Percentiles rank a stretch among this genome's conserved stretches.
Evolutionary conservation across 2,797 vertebrate species (phyloP).

Genomic region (Danionella dracula): DNA sequence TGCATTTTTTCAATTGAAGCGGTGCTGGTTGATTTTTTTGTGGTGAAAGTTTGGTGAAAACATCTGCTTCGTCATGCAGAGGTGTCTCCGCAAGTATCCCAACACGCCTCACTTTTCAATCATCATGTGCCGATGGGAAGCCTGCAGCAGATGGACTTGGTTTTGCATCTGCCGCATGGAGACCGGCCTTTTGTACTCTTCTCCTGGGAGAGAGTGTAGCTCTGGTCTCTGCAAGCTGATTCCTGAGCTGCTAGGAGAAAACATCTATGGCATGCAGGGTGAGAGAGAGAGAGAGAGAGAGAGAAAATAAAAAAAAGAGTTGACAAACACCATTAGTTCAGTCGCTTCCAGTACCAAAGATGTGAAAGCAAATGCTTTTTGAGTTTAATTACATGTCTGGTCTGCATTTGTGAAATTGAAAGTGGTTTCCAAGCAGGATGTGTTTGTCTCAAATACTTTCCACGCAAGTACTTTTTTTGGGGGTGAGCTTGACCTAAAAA

Average conservation of each 20-base stretch:
- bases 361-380: constrained; percentile 69
- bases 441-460: constrained; percentile 67
- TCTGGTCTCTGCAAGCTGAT: constrained; percentile 98
- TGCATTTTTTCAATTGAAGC: too few relatives aligned
- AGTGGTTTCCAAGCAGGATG: constrained; percentile 81
- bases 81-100: constrained; percentile 72
- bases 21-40: too few relatives aligned
- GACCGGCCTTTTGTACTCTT: constrained; percentile 97
- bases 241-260: constrained; percentile 98
- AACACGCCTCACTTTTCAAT: constrained; percentile 81
- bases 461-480: constrained; percentile 53
- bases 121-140: constrained; percentile 90
- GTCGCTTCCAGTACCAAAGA: constrained; percentile 88
- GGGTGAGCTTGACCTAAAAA: constrained; percentile 74
- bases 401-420: constrained; percentile 86
- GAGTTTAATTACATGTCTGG: constrained; percentile 83
- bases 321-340: constrained; percentile 93
- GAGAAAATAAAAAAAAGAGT: constrained; percentile 72
- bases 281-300: constrained; percentile 67
- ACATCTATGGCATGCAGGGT: constrained; percentile 94
- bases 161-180: constrained; percentile 98
- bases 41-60: constrained; percentile 42
- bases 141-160: constrained; percentile 98
- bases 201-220: constrained; percentile 89
- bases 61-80: constrained; percentile 68